Evolutionary conservation across 2,888 invertebrate genomes (phyloP), one percentile per base, ranked within the genome.

Genomic region (Drosophila hamatofila): DNA sequence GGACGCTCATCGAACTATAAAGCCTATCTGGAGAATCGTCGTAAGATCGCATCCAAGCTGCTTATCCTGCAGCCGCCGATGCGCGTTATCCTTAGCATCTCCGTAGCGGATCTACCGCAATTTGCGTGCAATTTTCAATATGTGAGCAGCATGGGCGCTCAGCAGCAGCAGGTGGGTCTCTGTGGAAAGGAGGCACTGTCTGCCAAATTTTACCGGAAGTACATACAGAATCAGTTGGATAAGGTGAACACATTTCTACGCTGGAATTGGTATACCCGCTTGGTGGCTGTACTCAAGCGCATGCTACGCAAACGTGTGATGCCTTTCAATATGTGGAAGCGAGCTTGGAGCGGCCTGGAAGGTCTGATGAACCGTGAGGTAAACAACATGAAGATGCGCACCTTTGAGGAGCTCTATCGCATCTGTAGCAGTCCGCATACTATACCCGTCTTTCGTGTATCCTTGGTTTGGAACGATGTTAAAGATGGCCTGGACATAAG

Each of bases 351-450:
- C 11, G 94, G 93, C 46, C 90, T 93, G 2, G 93, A 93, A 68
- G 93, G 93, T 30, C 90, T 95, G 2, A 93, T 95, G 65, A 93
- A 94, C 42, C 94, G 94, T 82, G 95, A 95, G 91, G 94, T 97
- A 79, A 95, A 95, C 80, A 94, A 95, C 81, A 88, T 95, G 37
- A 95, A 96, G 93, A 94, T 95, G 56, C 93, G 94, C 59, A 96
- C 96, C 9, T 94, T 96, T 51, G 93, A 95, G 48, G 94, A 95
- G 74, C 92, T 96, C 9, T 94, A 95, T 66, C 93, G 94, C 1
- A 92, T 94, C 9, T 93, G 96, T 12, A 93, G 93, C 61, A 92
- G 94, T 75, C 93, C 94, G 2, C 92, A 94, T 7, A 91, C 92
- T 44, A 94, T 95, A 56, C 96, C 96, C 0, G 94, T 95, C 83